These are phyloP conservation scores for Trilocha varians DNA, from an alignment of 2,888 invertebrate genomes.

Conservation along the genomic window DNA sequence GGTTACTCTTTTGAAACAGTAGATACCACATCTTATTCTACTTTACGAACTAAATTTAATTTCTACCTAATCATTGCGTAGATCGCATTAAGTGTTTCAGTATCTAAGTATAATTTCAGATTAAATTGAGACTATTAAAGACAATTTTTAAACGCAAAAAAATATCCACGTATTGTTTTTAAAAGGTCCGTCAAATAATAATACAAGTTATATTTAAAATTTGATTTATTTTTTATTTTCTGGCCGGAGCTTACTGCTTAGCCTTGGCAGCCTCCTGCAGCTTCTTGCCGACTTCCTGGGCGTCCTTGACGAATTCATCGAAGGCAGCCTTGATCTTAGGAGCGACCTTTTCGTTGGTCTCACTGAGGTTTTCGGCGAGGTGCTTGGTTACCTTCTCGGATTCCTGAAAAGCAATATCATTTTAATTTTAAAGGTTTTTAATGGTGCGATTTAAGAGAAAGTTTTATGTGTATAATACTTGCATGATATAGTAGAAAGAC, in stretches of 20 bases:
- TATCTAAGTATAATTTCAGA: too few species aligned
- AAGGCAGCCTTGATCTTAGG: slow-evolving; percentile 54
- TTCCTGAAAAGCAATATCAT: slow-evolving; percentile 25
- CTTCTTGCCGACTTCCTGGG: slow-evolving; percentile 48
- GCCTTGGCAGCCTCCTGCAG: slow-evolving; percentile 48
- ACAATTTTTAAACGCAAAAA: too few species aligned
- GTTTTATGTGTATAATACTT: neutral
- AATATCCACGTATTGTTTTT: too few species aligned
- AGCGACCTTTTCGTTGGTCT: slow-evolving; percentile 51
- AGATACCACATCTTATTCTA: too few species aligned
- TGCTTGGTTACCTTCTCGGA: slow-evolving; percentile 52
- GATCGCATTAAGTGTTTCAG: too few species aligned
- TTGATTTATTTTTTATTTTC: too few species aligned
- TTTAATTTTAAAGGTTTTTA: neutral
- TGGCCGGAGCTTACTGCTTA: slow-evolving; percentile 36
- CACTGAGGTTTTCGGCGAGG: slow-evolving; percentile 40
- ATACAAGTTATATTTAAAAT: too few species aligned
- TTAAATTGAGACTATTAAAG: too few species aligned
- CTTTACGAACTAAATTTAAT: too few species aligned
- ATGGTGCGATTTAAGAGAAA: neutral
- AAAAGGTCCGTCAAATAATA: too few species aligned
- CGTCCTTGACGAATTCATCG: slow-evolving; percentile 51
- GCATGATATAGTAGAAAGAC: neutral
- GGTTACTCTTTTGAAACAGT: too few species aligned
- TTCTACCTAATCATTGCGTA: too few species aligned